These are phyloP conservation scores for Bufotes viridis DNA, from an alignment of 2,797 vertebrate genomes.

Conservation along the genomic window DNA sequence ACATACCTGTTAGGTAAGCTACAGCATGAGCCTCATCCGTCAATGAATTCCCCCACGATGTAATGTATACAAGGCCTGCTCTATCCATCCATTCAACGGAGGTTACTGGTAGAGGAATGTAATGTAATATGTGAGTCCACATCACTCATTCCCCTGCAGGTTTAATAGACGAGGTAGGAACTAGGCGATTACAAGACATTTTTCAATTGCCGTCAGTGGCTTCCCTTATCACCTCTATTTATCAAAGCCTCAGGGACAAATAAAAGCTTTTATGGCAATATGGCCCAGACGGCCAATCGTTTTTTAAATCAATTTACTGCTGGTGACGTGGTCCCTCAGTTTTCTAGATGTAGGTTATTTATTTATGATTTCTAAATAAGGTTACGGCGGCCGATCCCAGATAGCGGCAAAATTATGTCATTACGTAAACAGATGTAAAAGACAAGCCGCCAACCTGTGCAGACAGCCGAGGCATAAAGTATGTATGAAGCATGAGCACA, in stretches of 20 bases:
- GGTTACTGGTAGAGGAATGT: conserved; percentile 29
- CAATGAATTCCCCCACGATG: neutral
- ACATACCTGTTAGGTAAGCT: neutral
- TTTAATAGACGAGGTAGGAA: conserved; percentile 49
- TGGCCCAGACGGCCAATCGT: conserved; percentile 29
- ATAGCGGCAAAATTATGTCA: conserved; percentile 8
- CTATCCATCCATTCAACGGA: neutral
- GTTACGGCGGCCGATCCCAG: conserved; percentile 7
- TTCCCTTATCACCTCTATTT: conserved; percentile 46
- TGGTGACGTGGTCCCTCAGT: neutral
- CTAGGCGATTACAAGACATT: conserved; percentile 40
- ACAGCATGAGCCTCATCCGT: neutral
- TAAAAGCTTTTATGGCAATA: conserved; percentile 40
- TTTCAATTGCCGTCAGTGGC: conserved; percentile 40
- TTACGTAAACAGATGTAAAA: conserved; percentile 12
- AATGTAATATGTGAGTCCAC: conserved; percentile 36
- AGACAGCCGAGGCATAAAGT: neutral
- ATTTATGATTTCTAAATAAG: conserved; percentile 37
- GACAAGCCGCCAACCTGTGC: neutral
- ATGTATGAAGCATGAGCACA: neutral
- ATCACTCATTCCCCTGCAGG: conserved; percentile 39
- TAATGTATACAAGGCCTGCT: neutral
- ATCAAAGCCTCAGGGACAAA: conserved; percentile 39
- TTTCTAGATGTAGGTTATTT: conserved; percentile 25
- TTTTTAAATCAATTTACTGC: conserved; percentile 48